Evolutionary conservation across 2,888 invertebrate species (phyloP), one percentile per base, ranked within the genome.

Genomic region (Drosophila austrosaltans): DNA sequence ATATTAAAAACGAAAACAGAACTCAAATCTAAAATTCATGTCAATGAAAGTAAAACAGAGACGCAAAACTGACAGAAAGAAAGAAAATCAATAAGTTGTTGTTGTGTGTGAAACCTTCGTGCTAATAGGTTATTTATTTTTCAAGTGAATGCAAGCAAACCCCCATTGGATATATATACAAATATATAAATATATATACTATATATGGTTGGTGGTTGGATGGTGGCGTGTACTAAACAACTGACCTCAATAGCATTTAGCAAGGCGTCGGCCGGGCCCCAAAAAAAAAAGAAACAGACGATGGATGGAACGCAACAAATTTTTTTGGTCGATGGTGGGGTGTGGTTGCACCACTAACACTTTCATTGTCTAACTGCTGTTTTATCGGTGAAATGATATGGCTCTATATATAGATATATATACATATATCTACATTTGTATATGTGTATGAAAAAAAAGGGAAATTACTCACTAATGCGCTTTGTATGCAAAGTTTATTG

Each of bases 81-180:
- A 63, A 72, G 72, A 70, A 76, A 77, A 58, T 69, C 74, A 63
- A 72, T 78, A 80, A 78, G 75, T 65, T 67, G 76, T 63, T 72
- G 16, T 16, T 16, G 16, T 16, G 69, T 60, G 62, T 67, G 57
- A 57, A 77, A 87, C 85, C 85, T 86, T 87, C 88, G 88, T 86
- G 88, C 77, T 79, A 86, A 86, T 86, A 82, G 77, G 82, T 81
- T 87, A 78, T 85, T 85, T 86, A 82, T 79, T 82, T 85, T 77
- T 63, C 54, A 63, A 59, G 65, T 68, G 66, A 32, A 69, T 75
- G 61, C 71, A 56, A 72, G 61, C 71, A 56, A 72, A 63, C 66
- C 66, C 39, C 54, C 7, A 54, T 16, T 22, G 61, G 48, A 70
- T 57, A 66, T 59, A 59, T 72, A 71, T 30, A 36, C 57, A 69